These are phyloP conservation scores for Colistium nudipinnis DNA, from an alignment of 2,113 vertebrate species.

Conservation along the genomic window DNA sequence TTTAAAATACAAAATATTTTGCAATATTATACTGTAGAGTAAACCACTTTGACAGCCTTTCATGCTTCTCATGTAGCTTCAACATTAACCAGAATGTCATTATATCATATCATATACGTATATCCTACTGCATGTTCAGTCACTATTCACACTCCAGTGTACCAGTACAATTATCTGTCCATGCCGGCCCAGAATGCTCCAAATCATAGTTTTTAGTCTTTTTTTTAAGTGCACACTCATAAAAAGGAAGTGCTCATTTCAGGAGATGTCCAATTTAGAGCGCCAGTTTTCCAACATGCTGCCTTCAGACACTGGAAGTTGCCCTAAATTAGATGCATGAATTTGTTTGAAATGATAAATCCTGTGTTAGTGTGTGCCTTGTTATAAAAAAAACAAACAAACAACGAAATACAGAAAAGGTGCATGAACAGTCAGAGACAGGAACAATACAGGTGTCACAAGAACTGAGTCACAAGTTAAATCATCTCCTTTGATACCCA, in stretches of 20 bases:
- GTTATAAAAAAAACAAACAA: slow-evolving; percentile 42
- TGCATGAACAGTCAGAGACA: slow-evolving; percentile 65
- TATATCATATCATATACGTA: slow-evolving; percentile 70
- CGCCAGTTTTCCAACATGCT: slow-evolving; percentile 4
- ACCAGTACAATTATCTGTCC: slow-evolving; percentile 34
- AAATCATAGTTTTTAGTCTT: slow-evolving; percentile 25
- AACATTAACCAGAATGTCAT: slow-evolving; percentile 81
- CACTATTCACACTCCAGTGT: slow-evolving; percentile 56
- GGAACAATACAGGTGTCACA: slow-evolving; percentile 65
- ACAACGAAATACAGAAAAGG: slow-evolving; percentile 72
- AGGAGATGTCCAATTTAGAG: slow-evolving; percentile 40
- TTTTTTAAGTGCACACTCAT: slow-evolving; percentile 29
- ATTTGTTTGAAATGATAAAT: slow-evolving; percentile 44
- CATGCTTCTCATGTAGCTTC: slow-evolving; percentile 87
- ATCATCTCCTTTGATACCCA: slow-evolving; percentile 62
- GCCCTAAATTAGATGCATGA: slow-evolving; percentile 30
- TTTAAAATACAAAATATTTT: slow-evolving; percentile 94
- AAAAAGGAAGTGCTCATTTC: slow-evolving; percentile 30
- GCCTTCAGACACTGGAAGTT: not conserved
- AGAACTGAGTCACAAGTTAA: slow-evolving; percentile 66
- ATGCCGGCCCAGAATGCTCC: slow-evolving; percentile 43
- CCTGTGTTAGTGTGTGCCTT: slow-evolving; percentile 39
- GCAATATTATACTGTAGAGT: slow-evolving; percentile 86
- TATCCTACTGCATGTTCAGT: slow-evolving; percentile 62
- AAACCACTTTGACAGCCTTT: slow-evolving; percentile 86